Evolutionary conservation across 2,888 invertebrate species (phyloP), one percentile per base, ranked within the genome.

Genomic region (Beris chalybata): DNA sequence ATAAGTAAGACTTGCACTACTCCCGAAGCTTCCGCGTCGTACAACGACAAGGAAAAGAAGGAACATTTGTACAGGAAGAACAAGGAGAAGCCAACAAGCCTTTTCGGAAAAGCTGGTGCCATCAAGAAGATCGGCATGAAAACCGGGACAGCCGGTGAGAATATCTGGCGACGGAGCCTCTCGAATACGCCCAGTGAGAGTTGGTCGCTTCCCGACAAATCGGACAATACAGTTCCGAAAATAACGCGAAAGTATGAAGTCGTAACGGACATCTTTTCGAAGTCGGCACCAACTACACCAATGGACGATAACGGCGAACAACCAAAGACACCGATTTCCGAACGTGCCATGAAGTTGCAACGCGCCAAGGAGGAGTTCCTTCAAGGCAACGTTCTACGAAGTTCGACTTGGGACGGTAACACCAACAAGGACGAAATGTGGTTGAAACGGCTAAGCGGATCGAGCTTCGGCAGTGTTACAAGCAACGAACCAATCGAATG

Each of bases 281-380:
- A 67, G 9, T 13, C 67, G 11, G 73, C 73, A 1, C 72, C 73
- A 32, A 73, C 75, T 6, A 72, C 74, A 12, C 74, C 72, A 32
- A 74, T 73, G 32, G 63, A 72, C 67, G 73, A 72, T 4, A 64
- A 70, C 0, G 58, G 66, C 5, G 74, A 73, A 2, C 73, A 73
- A 4, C 78, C 78, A 0, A 72, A 72, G 47, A 79, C 79, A 6
- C 79, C 80, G 0, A 67, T 76, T 54, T 83, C 75, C 72, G 80
- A 79, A 71, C 83, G 82, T 71, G 86, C 88, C 0, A 82, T 84
- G n/a, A 86, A 85, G 70, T 79, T 91, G 9, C 84, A 86, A 71
- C 86, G 84, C 67, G 91, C 92, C 0, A 88, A 89, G 73, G 90
- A 91, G 72, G 87, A 86, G 71, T 92, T 92, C 72, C 75, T 92